Percentiles rank a stretch among this genome's conserved stretches.
These are phyloP conservation scores for Acheta domesticus DNA, from an alignment of 2,888 invertebrate genomes.

Conservation along the genomic window DNA sequence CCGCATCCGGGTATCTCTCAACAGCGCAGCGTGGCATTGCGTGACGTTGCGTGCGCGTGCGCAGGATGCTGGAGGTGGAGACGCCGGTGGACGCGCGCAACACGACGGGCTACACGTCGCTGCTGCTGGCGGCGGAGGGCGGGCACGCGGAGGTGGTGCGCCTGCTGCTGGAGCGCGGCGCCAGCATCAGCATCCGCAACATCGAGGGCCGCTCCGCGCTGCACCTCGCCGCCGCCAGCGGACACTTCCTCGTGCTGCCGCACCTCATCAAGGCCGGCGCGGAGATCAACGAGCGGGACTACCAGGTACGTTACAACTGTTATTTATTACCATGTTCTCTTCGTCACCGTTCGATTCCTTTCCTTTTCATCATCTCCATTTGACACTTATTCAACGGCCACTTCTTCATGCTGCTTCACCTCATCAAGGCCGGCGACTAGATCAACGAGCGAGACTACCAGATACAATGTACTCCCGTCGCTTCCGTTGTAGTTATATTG, in stretches of 20 bases:
- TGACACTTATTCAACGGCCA: neutral
- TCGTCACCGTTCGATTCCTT: no score
- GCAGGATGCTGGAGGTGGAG: neutral
- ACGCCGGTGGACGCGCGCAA: neutral
- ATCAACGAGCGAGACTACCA: neutral
- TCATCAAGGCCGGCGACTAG: neutral
- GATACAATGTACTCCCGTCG: neutral
- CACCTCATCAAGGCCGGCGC: neutral
- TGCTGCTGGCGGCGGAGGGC: neutral
- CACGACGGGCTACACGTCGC: slow-evolving; percentile 19
- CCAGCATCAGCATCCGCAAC: neutral
- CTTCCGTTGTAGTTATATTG: no score
- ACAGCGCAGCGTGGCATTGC: no score
- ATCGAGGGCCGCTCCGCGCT: neutral
- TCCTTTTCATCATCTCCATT: no score
- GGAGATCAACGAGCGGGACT: no score
- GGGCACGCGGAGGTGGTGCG: slow-evolving; percentile 4
- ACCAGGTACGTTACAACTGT: neutral
- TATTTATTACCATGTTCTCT: no score
- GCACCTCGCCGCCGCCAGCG: neutral
- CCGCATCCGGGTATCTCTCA: no score
- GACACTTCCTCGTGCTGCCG: neutral
- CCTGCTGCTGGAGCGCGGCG: neutral
- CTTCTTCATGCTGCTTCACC: neutral
- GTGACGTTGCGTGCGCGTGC: no score